A percentile compares a stretch with the other conserved stretches of the same genome.
phyloP scores from a whole-genome alignment of 2,888 invertebrate genomes.

The Oxyteleia sp. region DNA sequence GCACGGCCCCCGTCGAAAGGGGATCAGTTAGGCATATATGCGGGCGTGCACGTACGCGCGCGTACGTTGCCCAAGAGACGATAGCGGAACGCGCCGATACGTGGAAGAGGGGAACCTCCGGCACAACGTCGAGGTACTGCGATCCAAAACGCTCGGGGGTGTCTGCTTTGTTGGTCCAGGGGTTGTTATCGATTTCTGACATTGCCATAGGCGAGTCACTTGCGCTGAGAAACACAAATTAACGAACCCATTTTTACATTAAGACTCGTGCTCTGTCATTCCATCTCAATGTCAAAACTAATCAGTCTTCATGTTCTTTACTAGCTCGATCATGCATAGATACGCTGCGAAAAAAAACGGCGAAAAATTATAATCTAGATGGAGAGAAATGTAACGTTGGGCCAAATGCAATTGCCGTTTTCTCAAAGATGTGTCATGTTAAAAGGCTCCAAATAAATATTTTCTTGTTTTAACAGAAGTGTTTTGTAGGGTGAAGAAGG shows the following conservation, averaged over 20 bases:
- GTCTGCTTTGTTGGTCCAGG: constrained; percentile 70
- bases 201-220: constrained; percentile 45
- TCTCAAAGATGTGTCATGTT: too few relatives aligned
- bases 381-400: too few relatives aligned
- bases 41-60: constrained; percentile 37
- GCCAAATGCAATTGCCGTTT: too few relatives aligned
- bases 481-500: too few relatives aligned
- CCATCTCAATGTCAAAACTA: constrained; percentile 3
- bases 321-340: too few relatives aligned
- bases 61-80: constrained; percentile 53
- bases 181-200: constrained; percentile 67
- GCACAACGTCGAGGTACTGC: constrained; percentile 45
- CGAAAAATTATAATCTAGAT: too few relatives aligned
- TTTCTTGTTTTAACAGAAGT: too few relatives aligned
- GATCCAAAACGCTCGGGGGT: constrained; percentile 53
- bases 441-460: too few relatives aligned
- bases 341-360: too few relatives aligned
- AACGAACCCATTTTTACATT: constrained; percentile 28
- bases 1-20: constrained; percentile 24
- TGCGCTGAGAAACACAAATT: constrained; percentile 27
- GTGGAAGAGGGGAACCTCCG: constrained; percentile 10
- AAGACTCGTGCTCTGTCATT: constrained; percentile 6
- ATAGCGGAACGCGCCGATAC: constrained; percentile 38
- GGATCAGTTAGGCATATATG: constrained; percentile 49
- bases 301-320: too few relatives aligned